phyloP scores from a whole-genome alignment of 2,113 vertebrate species.

The Manacus vitellinus region DNA sequence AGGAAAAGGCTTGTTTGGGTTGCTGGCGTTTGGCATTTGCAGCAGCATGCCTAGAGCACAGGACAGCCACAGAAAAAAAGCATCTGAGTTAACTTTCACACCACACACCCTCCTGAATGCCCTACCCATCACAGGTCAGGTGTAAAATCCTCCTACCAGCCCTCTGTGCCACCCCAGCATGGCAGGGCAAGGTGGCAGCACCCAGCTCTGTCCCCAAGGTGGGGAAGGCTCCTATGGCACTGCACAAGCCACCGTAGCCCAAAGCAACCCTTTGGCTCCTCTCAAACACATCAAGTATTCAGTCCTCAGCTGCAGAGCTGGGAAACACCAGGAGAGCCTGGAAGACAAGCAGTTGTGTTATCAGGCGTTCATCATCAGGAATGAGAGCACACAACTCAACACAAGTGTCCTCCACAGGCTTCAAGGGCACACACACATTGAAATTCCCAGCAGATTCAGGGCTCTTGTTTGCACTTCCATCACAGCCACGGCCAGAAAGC shows the following conservation, averaged over 20 bases:
- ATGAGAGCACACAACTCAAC: background rate
- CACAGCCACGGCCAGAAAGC: background rate
- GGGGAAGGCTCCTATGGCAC: background rate
- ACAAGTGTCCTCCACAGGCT: background rate
- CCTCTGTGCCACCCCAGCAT: background rate
- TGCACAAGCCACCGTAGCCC: rapidly evolving
- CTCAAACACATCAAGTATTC: background rate
- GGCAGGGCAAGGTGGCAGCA: background rate
- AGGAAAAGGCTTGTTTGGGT: background rate
- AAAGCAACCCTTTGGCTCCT: background rate
- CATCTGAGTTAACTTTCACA: background rate
- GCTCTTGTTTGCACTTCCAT: background rate
- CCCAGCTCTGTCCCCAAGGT: background rate
- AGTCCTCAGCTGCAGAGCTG: background rate
- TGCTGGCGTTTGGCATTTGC: background rate
- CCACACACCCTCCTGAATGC: background rate
- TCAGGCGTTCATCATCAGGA: background rate
- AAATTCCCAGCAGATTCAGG: conserved; percentile 6
- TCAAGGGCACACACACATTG: conserved; percentile 21
- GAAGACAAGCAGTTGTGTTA: background rate
- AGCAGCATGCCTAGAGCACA: background rate
- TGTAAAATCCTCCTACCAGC: background rate
- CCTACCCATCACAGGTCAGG: background rate
- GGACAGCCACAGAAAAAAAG: rapidly evolving
- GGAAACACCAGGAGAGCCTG: conserved; percentile 9